These are phyloP conservation scores for Nasonia vitripennis DNA, from an alignment of 1,140 invertebrate species.

Conservation along the genomic window DNA sequence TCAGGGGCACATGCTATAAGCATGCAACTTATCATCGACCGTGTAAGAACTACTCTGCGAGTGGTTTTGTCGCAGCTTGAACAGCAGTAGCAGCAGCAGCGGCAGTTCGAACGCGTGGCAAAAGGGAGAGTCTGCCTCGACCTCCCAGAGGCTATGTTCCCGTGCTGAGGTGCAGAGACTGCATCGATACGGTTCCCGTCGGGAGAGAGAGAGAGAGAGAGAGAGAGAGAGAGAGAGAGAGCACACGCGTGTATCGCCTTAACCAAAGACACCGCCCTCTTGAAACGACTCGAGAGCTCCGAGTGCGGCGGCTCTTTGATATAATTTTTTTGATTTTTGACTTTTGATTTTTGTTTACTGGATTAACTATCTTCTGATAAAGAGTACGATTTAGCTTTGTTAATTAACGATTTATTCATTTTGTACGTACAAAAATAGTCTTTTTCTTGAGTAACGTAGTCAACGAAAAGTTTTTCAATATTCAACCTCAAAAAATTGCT, in stretches of 20 bases:
- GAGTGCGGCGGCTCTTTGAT: neutral
- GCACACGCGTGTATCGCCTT: slow-evolving; percentile 66
- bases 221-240: slow-evolving; percentile 36
- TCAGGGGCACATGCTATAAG: slow-evolving; percentile 11
- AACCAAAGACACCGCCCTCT: slow-evolving; percentile 71
- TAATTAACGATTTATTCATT: no score
- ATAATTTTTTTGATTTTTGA: no score
- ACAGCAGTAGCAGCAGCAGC: neutral
- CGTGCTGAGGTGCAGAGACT: slow-evolving; percentile 7
- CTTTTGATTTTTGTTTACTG: no score
- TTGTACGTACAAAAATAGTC: no score
- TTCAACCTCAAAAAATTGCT: no score
- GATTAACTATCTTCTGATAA: no score
- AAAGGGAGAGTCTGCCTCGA: neutral
- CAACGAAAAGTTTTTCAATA: no score
- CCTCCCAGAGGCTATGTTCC: slow-evolving; percentile 39
- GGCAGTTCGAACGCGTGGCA: slow-evolving; percentile 17
- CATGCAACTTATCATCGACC: slow-evolving; percentile 21
- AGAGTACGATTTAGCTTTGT: no score
- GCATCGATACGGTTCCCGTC: slow-evolving; percentile 26
- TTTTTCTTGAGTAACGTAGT: no score
- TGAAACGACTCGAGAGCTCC: slow-evolving; percentile 49
- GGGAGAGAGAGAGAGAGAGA: neutral
- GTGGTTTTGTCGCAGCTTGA: slow-evolving; percentile 12
- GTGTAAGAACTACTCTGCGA: neutral